These are phyloP conservation scores for Trachelus tabidus DNA, from an alignment of 2,888 invertebrate species.

Conservation along the genomic window DNA sequence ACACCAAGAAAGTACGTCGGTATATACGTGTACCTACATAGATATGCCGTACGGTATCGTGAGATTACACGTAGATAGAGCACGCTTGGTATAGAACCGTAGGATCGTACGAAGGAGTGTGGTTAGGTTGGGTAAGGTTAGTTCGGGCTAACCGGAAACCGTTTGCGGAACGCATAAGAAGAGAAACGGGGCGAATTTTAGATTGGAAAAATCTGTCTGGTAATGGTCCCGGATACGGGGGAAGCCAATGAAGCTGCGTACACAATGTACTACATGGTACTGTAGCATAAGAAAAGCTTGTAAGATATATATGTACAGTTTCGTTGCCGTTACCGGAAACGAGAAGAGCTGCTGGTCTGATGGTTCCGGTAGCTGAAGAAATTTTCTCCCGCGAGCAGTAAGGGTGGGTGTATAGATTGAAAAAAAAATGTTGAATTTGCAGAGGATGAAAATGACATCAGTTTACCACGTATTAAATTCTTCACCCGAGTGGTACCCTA, in stretches of 20 bases:
- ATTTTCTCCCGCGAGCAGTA: background rate
- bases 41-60: background rate
- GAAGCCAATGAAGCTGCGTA: background rate
- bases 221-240: background rate
- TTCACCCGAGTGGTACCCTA: background rate
- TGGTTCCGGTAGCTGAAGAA: background rate
- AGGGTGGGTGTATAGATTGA: background rate
- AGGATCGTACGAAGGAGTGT: background rate
- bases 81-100: background rate
- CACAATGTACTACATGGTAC: background rate
- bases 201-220: background rate
- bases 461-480: background rate
- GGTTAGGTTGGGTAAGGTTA: background rate
- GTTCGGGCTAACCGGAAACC: background rate
- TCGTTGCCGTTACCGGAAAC: background rate
- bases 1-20: background rate
- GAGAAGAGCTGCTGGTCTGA: background rate
- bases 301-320: background rate
- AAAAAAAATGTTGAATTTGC: background rate
- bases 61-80: background rate
- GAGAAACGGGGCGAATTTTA: background rate
- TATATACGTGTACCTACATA: background rate
- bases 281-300: background rate
- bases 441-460: background rate
- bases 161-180: background rate